These are phyloP conservation scores for Eonycteris spelaea DNA, from an alignment of 2,113 vertebrate species.

Conservation along the genomic window DNA sequence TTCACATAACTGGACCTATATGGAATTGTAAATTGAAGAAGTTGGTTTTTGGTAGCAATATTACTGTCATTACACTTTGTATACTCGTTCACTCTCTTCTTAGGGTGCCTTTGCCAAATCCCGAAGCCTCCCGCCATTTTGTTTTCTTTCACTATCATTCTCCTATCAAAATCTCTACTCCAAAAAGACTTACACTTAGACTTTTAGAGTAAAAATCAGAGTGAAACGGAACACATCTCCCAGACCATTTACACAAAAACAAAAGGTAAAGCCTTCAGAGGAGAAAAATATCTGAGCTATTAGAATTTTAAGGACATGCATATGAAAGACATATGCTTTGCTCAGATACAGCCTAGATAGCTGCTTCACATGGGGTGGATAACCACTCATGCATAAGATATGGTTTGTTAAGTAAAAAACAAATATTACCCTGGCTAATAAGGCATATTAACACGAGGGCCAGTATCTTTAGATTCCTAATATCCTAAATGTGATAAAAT, in stretches of 20 bases:
- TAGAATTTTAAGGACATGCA: background rate
- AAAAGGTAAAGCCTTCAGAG: background rate
- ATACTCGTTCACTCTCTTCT: background rate
- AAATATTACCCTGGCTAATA: background rate
- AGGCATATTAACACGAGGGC: background rate
- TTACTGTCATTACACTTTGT: background rate
- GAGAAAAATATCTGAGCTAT: background rate
- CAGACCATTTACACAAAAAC: background rate
- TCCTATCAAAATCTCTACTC: background rate
- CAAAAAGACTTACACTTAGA: background rate
- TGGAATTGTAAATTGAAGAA: background rate
- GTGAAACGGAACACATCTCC: background rate
- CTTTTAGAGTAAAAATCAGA: background rate
- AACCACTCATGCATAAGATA: background rate
- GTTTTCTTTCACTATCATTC: background rate
- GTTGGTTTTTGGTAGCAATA: background rate
- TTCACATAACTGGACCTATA: background rate
- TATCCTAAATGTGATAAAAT: background rate
- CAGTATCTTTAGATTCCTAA: background rate
- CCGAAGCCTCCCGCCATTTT: background rate
- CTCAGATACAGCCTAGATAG: background rate
- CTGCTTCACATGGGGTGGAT: background rate
- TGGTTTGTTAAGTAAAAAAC: background rate
- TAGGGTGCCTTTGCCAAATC: background rate
- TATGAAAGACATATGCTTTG: background rate